phyloP scores from a whole-genome alignment of 2,797 vertebrate species.

The Siniperca obscura region DNA sequence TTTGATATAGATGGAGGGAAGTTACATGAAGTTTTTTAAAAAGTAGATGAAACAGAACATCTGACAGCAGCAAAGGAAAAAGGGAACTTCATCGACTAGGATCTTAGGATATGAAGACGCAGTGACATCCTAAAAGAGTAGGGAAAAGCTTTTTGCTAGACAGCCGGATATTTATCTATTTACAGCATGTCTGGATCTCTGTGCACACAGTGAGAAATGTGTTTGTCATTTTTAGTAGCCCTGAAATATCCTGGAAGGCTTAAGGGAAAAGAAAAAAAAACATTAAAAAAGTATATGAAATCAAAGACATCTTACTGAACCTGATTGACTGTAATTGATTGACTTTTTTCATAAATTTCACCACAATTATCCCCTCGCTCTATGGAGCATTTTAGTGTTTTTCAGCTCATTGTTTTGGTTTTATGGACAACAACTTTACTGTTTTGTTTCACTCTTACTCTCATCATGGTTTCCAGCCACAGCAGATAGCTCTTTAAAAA shows the following conservation, averaged over 20 bases:
- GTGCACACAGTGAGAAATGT: slow-evolving; percentile 20
- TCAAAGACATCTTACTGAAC: neutral
- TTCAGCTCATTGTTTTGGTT: too few species aligned
- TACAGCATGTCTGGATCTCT: slow-evolving; percentile 48
- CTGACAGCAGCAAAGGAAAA: slow-evolving; percentile 1
- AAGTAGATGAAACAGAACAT: neutral
- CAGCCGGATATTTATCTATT: slow-evolving; percentile 50
- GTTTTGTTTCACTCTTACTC: too few species aligned
- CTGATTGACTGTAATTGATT: neutral
- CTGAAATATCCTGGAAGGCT: slow-evolving; percentile 33
- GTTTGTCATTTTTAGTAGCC: slow-evolving; percentile 20
- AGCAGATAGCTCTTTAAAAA: too few species aligned
- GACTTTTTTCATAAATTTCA: neutral
- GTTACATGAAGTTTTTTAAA: neutral
- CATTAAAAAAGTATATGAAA: neutral
- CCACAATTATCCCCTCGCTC: too few species aligned
- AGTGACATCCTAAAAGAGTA: slow-evolving; percentile 6
- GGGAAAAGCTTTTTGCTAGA: slow-evolving; percentile 16
- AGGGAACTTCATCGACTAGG: neutral
- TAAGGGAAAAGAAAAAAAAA: neutral
- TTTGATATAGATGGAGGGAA: neutral
- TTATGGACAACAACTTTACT: too few species aligned
- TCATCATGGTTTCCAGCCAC: too few species aligned
- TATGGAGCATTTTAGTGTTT: too few species aligned
- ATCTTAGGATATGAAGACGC: slow-evolving; percentile 12